Evolutionary conservation across 2,797 vertebrate genomes (phyloP).

Genomic region (Poecile montanus): DNA sequence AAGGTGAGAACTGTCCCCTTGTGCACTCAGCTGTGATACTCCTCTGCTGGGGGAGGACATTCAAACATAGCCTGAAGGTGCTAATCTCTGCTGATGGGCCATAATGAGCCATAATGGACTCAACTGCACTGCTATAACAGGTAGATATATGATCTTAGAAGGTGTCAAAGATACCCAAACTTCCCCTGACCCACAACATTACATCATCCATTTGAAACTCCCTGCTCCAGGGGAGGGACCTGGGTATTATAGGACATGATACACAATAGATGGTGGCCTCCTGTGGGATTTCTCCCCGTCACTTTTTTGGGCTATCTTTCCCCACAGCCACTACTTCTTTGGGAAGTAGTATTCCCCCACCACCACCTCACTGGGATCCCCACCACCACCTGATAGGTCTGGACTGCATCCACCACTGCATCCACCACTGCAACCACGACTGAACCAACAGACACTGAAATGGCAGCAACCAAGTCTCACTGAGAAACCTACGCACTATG

Average conservation of each 20-base stretch:
- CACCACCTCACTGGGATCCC: neutral
- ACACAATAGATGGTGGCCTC: neutral
- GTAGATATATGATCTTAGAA: neutral
- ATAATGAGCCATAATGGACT: neutral
- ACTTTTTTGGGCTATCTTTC: neutral
- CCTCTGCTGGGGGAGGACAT: neutral
- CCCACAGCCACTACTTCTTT: too few relatives aligned
- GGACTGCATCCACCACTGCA: neutral
- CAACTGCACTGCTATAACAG: neutral
- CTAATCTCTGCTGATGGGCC: neutral
- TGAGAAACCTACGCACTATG: accelerated
- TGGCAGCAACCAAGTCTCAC: neutral
- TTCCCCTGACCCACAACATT: neutral
- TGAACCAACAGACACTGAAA: neutral
- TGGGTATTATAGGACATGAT: neutral
- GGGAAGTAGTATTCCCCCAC: neutral
- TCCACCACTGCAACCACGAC: neutral
- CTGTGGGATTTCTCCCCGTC: neutral
- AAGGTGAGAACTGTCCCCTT: neutral
- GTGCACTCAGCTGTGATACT: neutral
- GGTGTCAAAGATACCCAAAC: neutral
- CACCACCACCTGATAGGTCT: neutral
- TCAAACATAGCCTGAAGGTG: accelerated
- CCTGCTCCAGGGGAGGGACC: neutral
- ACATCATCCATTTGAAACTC: neutral